phyloP scores from a whole-genome alignment of 2,888 invertebrate species.

The Leuctra nigra region DNA sequence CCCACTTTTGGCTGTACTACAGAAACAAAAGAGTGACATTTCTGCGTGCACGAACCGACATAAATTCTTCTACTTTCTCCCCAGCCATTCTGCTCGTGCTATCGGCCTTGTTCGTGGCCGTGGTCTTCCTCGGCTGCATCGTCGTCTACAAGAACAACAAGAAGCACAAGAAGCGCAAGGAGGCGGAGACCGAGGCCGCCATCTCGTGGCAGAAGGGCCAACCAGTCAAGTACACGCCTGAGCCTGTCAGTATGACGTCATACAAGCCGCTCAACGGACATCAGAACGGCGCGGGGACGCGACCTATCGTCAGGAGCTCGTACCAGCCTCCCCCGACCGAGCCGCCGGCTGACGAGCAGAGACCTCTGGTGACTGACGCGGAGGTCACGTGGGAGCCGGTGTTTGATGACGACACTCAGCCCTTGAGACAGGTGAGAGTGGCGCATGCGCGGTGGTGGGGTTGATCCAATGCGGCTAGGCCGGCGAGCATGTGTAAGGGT shows the following conservation, averaged over 20 bases:
- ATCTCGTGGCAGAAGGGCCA: constrained; percentile 68
- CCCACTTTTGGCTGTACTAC: no score
- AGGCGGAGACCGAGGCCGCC: constrained; percentile 63
- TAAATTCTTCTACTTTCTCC: no score
- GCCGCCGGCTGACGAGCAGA: not conserved
- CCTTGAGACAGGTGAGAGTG: not conserved
- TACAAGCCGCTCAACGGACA: constrained; percentile 41
- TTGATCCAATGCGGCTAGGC: no score
- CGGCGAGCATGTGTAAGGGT: no score
- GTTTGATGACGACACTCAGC: no score
- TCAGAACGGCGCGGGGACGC: constrained; percentile 40
- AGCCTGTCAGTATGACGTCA: constrained; percentile 20
- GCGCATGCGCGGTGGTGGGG: no score
- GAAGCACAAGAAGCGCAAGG: constrained; percentile 61
- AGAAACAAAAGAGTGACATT: no score
- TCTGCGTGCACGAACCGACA: no score
- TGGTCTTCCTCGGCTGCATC: constrained; percentile 58
- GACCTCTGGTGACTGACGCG: not conserved
- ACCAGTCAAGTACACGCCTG: constrained; percentile 58
- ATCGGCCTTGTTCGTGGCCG: constrained; percentile 65
- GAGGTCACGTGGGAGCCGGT: not conserved
- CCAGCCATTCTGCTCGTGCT: constrained; percentile 72
- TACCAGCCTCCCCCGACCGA: constrained; percentile 38
- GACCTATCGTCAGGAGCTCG: constrained; percentile 35
- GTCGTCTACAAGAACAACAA: constrained; percentile 72